A percentile compares a stretch with the other conserved stretches of the same genome.
phyloP scores from a whole-genome alignment of 2,797 vertebrate genomes.

The Sebastes hubbsi region DNA sequence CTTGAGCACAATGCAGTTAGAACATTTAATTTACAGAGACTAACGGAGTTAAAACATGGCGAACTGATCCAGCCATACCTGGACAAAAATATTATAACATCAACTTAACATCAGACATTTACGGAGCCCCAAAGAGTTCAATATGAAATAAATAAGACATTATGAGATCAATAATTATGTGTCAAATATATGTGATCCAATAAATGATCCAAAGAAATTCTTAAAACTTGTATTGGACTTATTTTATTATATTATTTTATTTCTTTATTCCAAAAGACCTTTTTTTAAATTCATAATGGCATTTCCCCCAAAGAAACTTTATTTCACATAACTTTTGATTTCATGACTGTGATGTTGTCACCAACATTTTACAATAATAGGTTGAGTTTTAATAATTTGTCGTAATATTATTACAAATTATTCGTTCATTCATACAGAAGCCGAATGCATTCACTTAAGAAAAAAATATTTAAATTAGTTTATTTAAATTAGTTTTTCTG shows the following conservation, averaged over 20 bases:
- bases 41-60: neutral
- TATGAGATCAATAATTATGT: neutral
- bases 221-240: neutral
- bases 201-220: neutral
- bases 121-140: neutral
- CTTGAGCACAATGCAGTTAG: neutral
- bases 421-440: neutral
- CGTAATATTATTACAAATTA: neutral
- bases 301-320: neutral
- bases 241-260: no score
- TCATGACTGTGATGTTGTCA: neutral
- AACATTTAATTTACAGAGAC: conserved; percentile 9
- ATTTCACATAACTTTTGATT: neutral
- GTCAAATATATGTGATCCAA: neutral
- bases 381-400: neutral
- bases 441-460: neutral
- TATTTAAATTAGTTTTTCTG: no score
- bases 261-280: rapidly evolving
- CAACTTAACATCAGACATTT: neutral
- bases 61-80: neutral
- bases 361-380: neutral
- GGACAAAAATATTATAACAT: neutral
- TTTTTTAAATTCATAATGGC: neutral
- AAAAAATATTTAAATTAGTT: no score
- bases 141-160: neutral